Evolutionary conservation across 1,140 invertebrate species (phyloP).

Genomic region (Eufriesea mexicana): DNA sequence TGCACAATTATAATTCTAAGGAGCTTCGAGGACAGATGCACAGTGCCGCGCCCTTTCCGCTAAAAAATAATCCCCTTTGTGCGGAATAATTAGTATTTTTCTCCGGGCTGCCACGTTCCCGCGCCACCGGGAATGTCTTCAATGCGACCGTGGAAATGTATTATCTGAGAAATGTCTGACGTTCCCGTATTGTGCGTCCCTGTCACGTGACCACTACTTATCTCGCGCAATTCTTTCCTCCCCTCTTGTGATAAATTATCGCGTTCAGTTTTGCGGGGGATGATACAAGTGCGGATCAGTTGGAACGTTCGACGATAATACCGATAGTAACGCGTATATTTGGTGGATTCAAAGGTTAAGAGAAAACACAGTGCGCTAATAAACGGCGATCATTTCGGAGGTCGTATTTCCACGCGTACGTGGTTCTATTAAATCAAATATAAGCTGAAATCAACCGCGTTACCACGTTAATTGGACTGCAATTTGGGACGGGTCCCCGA

Average conservation of each 20-base stretch:
- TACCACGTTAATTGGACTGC: neutral
- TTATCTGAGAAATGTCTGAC: too few relatives aligned
- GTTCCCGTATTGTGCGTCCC: too few relatives aligned
- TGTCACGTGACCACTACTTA: too few relatives aligned
- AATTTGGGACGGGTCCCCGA: neutral
- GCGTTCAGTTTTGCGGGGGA: too few relatives aligned
- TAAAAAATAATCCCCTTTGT: slow-evolving; percentile 18
- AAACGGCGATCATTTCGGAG: neutral
- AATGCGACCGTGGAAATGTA: too few relatives aligned
- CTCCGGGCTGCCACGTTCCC: neutral
- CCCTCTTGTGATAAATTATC: too few relatives aligned
- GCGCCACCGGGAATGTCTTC: neutral
- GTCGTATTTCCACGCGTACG: neutral
- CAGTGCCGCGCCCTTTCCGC: neutral
- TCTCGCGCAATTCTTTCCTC: too few relatives aligned
- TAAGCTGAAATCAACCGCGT: neutral
- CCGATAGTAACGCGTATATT: too few relatives aligned
- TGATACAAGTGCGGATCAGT: too few relatives aligned
- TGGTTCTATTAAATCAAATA: neutral
- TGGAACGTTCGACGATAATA: too few relatives aligned
- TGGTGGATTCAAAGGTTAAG: too few relatives aligned
- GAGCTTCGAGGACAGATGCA: neutral
- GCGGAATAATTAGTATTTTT: slow-evolving; percentile 1
- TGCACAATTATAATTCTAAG: slow-evolving; percentile 18
- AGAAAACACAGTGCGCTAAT: too few relatives aligned